These are phyloP conservation scores for Catonia carolina DNA, from an alignment of 2,888 invertebrate genomes.

Conservation along the genomic window DNA sequence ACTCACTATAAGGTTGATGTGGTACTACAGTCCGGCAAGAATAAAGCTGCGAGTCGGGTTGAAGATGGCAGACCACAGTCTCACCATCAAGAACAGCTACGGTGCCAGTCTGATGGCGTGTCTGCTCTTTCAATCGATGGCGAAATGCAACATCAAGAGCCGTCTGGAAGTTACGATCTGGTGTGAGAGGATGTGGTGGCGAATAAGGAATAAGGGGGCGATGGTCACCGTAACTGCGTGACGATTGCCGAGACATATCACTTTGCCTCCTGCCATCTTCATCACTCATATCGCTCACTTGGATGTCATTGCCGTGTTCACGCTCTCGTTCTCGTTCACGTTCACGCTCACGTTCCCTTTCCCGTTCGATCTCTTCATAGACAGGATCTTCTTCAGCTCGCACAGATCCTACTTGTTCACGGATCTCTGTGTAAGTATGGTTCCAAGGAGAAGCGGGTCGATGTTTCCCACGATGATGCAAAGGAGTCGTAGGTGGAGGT, in stretches of 20 bases:
- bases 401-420: conserved; percentile 42
- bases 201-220: conserved; percentile 73
- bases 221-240: conserved; percentile 72
- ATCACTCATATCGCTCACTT: conserved; percentile 66
- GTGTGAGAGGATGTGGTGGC: conserved; percentile 45
- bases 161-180: conserved; percentile 36
- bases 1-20: conserved; percentile 56
- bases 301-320: conserved; percentile 33
- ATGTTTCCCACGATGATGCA: conserved; percentile 48
- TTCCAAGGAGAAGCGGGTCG: conserved; percentile 54
- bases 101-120: conserved; percentile 40
- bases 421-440: conserved; percentile 73
- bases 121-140: conserved; percentile 46
- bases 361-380: conserved; percentile 70
- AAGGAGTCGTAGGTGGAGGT: conserved; percentile 36
- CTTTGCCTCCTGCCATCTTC: conserved; percentile 69
- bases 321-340: conserved; percentile 34
- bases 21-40: conserved; percentile 35
- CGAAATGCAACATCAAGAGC: conserved; percentile 43
- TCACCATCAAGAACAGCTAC: conserved; percentile 80
- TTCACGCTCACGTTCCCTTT: conserved; percentile 40
- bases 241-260: conserved; percentile 61
- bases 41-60: conserved; percentile 45
- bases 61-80: conserved; percentile 79
- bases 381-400: conserved; percentile 63